phyloP scores from a whole-genome alignment of 2,888 invertebrate genomes.

The Colletes collaris region DNA sequence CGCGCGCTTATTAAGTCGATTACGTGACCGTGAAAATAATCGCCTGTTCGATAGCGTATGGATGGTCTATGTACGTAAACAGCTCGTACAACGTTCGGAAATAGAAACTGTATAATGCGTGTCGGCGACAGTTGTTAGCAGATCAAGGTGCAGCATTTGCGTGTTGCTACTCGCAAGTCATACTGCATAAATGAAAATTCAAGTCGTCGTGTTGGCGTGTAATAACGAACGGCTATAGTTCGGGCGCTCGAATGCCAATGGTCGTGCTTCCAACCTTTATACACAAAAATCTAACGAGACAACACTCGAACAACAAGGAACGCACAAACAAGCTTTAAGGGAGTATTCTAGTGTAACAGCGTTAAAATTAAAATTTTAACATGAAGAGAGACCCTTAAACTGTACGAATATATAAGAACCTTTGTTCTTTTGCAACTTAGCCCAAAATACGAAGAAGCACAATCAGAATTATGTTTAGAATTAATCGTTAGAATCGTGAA shows the following conservation, averaged over 20 bases:
- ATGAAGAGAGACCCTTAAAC: too few relatives aligned
- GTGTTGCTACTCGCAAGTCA: slow-evolving; percentile 26
- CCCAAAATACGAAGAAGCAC: too few relatives aligned
- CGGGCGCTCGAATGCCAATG: slow-evolving; percentile 10
- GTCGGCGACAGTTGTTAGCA: slow-evolving; percentile 22
- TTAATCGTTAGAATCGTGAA: too few relatives aligned
- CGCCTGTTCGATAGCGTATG: slow-evolving; percentile 19
- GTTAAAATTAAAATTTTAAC: too few relatives aligned
- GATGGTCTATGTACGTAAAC: slow-evolving; percentile 11
- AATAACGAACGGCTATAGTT: slow-evolving; percentile 12
- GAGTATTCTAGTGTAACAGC: too few relatives aligned
- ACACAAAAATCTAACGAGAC: slow-evolving; percentile 9
- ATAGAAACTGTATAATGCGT: slow-evolving; percentile 36
- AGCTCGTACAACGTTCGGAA: slow-evolving; percentile 34
- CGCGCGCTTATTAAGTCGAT: slow-evolving; percentile 38
- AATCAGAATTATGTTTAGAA: too few relatives aligned
- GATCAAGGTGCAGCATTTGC: slow-evolving; percentile 49
- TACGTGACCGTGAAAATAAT: slow-evolving; percentile 54
- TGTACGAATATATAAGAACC: too few relatives aligned
- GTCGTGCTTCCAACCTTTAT: slow-evolving; percentile 12
- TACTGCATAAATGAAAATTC: slow-evolving; percentile 47
- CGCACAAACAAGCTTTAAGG: background rate
- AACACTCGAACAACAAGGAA: slow-evolving; percentile 1
- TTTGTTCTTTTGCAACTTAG: too few relatives aligned
- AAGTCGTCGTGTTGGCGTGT: slow-evolving; percentile 5